Evolutionary conservation across 2,113 vertebrate genomes (phyloP), one percentile per base, ranked within the genome.

Genomic region (Strigops habroptila): DNA sequence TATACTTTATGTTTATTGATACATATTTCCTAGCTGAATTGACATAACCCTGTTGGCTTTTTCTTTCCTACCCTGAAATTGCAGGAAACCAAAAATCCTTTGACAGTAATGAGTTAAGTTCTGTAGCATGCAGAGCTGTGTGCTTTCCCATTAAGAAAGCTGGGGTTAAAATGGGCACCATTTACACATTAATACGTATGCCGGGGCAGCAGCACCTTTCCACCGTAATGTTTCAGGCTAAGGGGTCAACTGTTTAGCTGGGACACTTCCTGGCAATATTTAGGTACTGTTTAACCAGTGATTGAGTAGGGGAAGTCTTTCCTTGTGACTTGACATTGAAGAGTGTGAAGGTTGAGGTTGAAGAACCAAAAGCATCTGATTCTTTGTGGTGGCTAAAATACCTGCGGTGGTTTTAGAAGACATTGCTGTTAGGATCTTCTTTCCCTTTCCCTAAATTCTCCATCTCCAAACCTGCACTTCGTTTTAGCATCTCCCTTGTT

Each of bases 1-100:
- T 93, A 83, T 15, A 18, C 52, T 94, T 91, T 27, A 37, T 69
- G 59, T 74, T 94, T 93, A 97, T 94, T 90, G 96, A 84, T 74
- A 43, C 1, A 3, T 59, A 88, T 87, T 81, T 91, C 93, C 37
- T 7, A 35, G 37, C 70, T 90, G 44, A 82, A 80, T 71, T 77
- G 88, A 68, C 33, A 13, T 82, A 23, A 60, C n/a, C 33, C 16
- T 7, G 17, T 51, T 85, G 39, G 51, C 48, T 68, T 39, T 41
- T 63, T 39, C 44, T 3, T 52, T 31, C 46, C 44, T 48, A 18
- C 33, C 57, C 35, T 71, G 70, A 88, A 81, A 84, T 43, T 83
- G 35, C 85, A 95, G 93, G 84, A 87, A 94, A 76, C 43, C 69
- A 76, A 51, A 87, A 86, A 7, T 12, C 59, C 81, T 79, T 62